These are phyloP conservation scores for Xiphophorus maculatus DNA, from an alignment of 2,113 vertebrate genomes.

Conservation along the genomic window DNA sequence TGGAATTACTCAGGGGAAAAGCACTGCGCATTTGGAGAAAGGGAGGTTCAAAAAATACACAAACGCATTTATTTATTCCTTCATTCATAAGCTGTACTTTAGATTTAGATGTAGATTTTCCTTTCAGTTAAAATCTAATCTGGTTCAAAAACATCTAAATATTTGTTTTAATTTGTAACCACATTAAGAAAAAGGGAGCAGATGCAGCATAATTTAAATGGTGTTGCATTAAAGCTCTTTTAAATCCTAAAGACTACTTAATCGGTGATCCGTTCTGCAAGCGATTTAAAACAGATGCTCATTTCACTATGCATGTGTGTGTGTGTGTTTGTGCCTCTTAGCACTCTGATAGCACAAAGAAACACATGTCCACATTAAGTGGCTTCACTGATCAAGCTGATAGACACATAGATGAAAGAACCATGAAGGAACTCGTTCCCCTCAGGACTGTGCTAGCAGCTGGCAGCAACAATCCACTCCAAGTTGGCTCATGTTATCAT, in stretches of 20 bases:
- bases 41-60: too few species aligned
- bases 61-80: neutral
- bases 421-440: constrained; percentile 1
- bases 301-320: constrained; percentile 12
- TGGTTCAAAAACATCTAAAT: neutral
- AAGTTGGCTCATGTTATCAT: constrained; percentile 26
- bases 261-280: constrained; percentile 25
- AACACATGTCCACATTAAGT: constrained; percentile 66
- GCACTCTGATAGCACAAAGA: constrained; percentile 43
- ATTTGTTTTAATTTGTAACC: neutral
- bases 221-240: constrained; percentile 34
- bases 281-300: constrained; percentile 58
- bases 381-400: constrained; percentile 61
- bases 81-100: neutral
- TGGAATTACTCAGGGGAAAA: too few species aligned
- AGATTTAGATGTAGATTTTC: neutral
- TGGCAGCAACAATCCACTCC: constrained; percentile 41
- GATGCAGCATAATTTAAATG: constrained; percentile 25
- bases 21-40: too few species aligned
- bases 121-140: too few species aligned
- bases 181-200: neutral
- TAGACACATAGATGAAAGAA: constrained; percentile 60
- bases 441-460: constrained; percentile 30
- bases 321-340: constrained; percentile 32
- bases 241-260: constrained; percentile 41